phyloP scores from a whole-genome alignment of 2,888 invertebrate species.

The Choreutis nemorana region DNA sequence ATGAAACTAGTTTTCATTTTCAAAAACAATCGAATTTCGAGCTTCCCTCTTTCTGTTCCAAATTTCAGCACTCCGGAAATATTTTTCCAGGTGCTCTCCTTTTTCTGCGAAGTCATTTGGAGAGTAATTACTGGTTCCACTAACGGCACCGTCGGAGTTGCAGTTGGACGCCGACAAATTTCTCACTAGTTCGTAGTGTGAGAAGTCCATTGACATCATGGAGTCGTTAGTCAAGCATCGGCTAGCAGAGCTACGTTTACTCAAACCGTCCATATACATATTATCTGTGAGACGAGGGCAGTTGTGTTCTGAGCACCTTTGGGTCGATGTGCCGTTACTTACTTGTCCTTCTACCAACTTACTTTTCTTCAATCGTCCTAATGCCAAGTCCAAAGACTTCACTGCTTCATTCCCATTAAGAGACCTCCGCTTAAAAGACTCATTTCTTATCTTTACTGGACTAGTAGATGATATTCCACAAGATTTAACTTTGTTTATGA shows the following conservation, averaged over 20 bases:
- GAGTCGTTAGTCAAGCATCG: slow-evolving; percentile 30
- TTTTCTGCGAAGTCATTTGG: slow-evolving; percentile 27
- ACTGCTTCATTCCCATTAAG: slow-evolving; percentile 37
- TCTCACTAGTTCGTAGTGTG: slow-evolving; percentile 47
- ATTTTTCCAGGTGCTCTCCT: slow-evolving; percentile 45
- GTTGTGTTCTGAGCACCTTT: slow-evolving; percentile 3
- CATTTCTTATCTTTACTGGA: slow-evolving; percentile 21
- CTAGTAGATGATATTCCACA: too few relatives aligned
- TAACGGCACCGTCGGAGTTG: slow-evolving; percentile 40
- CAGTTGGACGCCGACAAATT: slow-evolving; percentile 44
- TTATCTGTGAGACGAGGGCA: slow-evolving; percentile 17
- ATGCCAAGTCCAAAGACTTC: slow-evolving; percentile 33
- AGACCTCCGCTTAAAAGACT: slow-evolving; percentile 34
- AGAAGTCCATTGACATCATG: slow-evolving; percentile 48
- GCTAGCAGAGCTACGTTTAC: slow-evolving; percentile 17
- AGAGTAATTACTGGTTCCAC: slow-evolving; percentile 27
- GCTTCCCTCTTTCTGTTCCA: slow-evolving; percentile 25
- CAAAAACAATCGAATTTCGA: not conserved
- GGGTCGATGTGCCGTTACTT: slow-evolving; percentile 13
- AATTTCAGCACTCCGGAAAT: slow-evolving; percentile 46
- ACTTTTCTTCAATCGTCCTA: slow-evolving; percentile 38
- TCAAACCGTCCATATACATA: slow-evolving; percentile 26
- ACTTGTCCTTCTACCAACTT: slow-evolving; percentile 31
- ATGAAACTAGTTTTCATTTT: too few relatives aligned
- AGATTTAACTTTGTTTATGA: slow-evolving; percentile 30